Base-by-base conservation (phyloP, 2,797 vertebrate species). In the Helarctos malayanus region DNA sequence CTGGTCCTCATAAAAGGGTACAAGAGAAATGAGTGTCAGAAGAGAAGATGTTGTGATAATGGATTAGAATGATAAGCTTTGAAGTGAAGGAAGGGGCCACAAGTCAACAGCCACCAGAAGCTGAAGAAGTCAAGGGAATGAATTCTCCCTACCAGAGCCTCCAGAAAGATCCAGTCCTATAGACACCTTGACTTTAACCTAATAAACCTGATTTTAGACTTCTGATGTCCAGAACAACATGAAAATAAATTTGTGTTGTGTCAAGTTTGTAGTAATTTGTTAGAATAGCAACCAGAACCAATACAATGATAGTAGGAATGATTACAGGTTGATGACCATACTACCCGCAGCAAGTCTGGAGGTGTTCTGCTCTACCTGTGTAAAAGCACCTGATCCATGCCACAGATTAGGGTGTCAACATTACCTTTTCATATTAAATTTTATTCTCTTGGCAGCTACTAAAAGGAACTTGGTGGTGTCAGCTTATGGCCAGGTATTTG, bases 351-450 rank as follows among this genome's bases (percentile, higher is more conserved):
- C 49, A 82, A 57, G 25, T 25, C 18, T 7, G 18, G 38, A 78
- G 18, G 13, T 15, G 0, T 27, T 95, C 15, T 25, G 5, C 16
- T 47, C 1, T 8, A 19, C 1, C 6, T 61, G 2, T 11, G 14
- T 18, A 11, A 47, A 75, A 56, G 21, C 13, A 49, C 23, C 15
- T 69, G 4, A 49, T 1, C 3, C 23, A 73, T 54, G 18, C 41
- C 8, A 59, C 15, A 35, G 3, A 9, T 10, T 27, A 32, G 38
- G 7, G 3, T 35, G 7, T 5, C 41, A 68, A 15, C 41, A 68
- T 13, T 54, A 63, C 1, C n/a, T 69, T 23, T 56, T n/a, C 78
- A 87, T 79, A 73, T 73, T 71, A 82, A 3, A n/a, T 85, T 71
- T 2, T 10, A 38, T 82, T 41, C 9, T 18, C 63, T 47, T 52